These are phyloP conservation scores for Drosophila repletoides DNA, from an alignment of 1,140 invertebrate genomes.

Conservation along the genomic window DNA sequence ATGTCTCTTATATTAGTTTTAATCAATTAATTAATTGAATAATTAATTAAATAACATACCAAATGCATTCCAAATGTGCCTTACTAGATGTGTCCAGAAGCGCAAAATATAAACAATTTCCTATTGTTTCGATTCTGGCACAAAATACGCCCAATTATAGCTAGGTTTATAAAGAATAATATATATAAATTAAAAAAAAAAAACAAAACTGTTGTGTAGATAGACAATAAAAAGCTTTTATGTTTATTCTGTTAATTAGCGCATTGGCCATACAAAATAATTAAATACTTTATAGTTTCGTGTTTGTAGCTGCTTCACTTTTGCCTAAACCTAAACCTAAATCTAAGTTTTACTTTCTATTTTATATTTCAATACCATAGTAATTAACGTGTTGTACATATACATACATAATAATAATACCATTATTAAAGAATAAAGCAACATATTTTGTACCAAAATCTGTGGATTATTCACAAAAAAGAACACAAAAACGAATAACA, in stretches of 20 bases:
- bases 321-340: constrained; percentile 19
- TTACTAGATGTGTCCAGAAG: constrained; percentile 32
- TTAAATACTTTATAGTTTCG: constrained; percentile 42
- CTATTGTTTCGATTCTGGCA: background rate
- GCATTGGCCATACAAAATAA: constrained; percentile 53
- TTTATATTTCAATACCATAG: constrained; percentile 11
- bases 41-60: background rate
- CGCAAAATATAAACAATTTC: background rate
- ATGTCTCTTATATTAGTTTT: constrained; percentile 38
- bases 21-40: constrained; percentile 1
- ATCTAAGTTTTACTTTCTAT: constrained; percentile 9
- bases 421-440: constrained; percentile 60
- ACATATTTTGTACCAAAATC: constrained; percentile 59
- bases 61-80: constrained; percentile 80
- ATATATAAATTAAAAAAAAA: background rate
- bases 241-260: constrained; percentile 47
- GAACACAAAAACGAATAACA: constrained; percentile 4
- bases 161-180: no score
- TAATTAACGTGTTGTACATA: constrained; percentile 34
- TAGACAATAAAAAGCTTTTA: constrained; percentile 68
- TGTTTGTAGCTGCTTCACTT: constrained; percentile 35
- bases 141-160: constrained; percentile 9
- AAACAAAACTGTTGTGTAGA: constrained; percentile 66
- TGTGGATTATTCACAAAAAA: constrained; percentile 6
- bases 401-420: constrained; percentile 5